Percentiles rank a stretch among this genome's conserved stretches.
phyloP scores from a whole-genome alignment of 1,140 invertebrate species.

The Drosophila bipectinata region DNA sequence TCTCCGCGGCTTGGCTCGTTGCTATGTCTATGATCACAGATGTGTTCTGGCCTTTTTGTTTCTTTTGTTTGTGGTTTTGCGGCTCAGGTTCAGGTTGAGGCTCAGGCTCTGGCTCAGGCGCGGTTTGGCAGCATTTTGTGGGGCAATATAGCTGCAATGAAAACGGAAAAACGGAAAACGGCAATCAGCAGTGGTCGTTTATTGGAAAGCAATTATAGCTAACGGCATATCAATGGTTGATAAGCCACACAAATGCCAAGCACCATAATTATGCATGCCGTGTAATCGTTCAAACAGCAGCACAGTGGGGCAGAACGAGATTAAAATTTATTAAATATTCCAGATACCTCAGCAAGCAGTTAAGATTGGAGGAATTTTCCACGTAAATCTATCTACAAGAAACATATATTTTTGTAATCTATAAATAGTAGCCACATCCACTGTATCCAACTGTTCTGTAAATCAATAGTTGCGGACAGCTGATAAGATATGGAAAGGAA shows the following conservation, averaged over 20 bases:
- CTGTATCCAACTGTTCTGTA: constrained; percentile 8
- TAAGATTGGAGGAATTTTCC: neutral
- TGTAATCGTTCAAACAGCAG: constrained; percentile 7
- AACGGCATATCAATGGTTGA: constrained; percentile 24
- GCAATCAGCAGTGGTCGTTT: constrained; percentile 16
- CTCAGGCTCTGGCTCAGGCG: constrained; percentile 73
- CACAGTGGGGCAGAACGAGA: constrained; percentile 1
- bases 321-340: neutral
- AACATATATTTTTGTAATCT: no score
- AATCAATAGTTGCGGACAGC: constrained; percentile 63
- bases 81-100: constrained; percentile 37
- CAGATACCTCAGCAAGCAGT: neutral
- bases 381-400: neutral
- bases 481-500: constrained; percentile 60
- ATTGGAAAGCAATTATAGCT: constrained; percentile 37
- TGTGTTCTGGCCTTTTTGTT: constrained; percentile 51
- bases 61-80: constrained; percentile 30
- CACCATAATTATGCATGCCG: constrained; percentile 36
- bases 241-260: constrained; percentile 50
- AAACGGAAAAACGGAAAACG: neutral
- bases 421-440: constrained; percentile 26
- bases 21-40: constrained; percentile 77
- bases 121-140: constrained; percentile 76
- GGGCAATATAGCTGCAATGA: constrained; percentile 56
- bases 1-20: constrained; percentile 34